phyloP scores from a whole-genome alignment of 2,797 vertebrate genomes.

The Gobio occitaniae region DNA sequence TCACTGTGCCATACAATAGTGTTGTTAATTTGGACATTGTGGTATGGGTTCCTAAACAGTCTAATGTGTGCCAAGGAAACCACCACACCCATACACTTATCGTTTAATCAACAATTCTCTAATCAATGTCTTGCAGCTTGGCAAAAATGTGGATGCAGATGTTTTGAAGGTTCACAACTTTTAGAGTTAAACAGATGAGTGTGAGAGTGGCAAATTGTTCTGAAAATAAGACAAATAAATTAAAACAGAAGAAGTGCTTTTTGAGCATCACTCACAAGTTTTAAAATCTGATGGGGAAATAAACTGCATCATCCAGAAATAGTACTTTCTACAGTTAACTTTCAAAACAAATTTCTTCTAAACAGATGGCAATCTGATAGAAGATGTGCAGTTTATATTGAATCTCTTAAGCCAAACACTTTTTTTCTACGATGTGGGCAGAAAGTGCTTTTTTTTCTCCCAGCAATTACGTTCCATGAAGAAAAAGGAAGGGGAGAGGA shows the following conservation, averaged over 20 bases:
- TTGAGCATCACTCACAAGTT: neutral
- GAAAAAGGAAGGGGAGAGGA: conserved; percentile 52
- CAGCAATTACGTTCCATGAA: neutral
- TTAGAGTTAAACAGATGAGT: neutral
- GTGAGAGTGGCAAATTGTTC: neutral
- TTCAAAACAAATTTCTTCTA: neutral
- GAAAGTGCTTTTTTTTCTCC: conserved; percentile 46
- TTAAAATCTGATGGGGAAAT: neutral
- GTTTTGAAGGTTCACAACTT: neutral
- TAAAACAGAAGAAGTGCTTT: conserved; percentile 23
- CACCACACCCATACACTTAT: neutral
- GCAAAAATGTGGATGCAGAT: conserved; percentile 13
- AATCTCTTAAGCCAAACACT: neutral
- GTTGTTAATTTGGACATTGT: conserved; percentile 2
- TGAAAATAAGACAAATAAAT: neutral
- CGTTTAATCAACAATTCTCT: conserved; percentile 5
- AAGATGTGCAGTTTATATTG: conserved; percentile 12
- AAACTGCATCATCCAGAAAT: neutral
- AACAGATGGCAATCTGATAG: conserved; percentile 45
- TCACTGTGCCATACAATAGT: conserved; percentile 33
- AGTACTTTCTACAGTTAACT: neutral
- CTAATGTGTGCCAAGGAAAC: neutral
- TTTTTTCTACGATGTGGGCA: neutral
- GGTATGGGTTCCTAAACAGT: neutral
- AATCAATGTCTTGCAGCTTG: conserved; percentile 5